Percentiles rank a stretch among this genome's conserved stretches.
These are phyloP conservation scores for Chamaea fasciata DNA, from an alignment of 2,113 vertebrate species.

Conservation along the genomic window DNA sequence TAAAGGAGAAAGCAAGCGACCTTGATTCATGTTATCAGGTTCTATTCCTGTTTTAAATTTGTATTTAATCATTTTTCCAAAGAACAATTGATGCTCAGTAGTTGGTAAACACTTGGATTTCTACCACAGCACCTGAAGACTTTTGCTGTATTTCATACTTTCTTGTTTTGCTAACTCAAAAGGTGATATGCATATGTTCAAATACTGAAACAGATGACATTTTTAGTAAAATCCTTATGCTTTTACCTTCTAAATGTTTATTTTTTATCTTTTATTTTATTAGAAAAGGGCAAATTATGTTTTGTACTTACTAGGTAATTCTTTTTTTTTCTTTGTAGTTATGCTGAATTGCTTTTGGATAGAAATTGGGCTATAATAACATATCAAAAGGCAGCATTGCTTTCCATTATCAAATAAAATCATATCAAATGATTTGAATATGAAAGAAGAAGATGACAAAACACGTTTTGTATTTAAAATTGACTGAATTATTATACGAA, in stretches of 20 bases:
- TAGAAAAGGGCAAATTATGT: not conserved
- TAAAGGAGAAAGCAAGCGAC: not conserved
- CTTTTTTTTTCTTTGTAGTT: not conserved
- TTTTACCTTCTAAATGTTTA: not conserved
- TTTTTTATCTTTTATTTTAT: not conserved
- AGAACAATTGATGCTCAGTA: not conserved
- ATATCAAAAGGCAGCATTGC: not conserved
- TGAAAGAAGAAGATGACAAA: not conserved
- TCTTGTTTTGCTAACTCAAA: not conserved
- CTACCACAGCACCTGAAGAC: not conserved
- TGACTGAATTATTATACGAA: not conserved
- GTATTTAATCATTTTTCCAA: not conserved
- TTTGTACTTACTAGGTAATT: not conserved
- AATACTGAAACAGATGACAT: not conserved
- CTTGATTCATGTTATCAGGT: not conserved
- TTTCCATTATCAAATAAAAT: not conserved
- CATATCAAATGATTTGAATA: not conserved
- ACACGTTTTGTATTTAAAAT: not conserved
- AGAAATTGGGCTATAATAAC: not conserved
- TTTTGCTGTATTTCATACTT: not conserved
- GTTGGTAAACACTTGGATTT: not conserved
- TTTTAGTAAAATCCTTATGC: not conserved
- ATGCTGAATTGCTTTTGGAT: not conserved
- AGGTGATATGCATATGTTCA: not conserved
- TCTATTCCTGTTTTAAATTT: not conserved